phyloP scores from a whole-genome alignment of 2,797 vertebrate species.

The Sparus aurata region DNA sequence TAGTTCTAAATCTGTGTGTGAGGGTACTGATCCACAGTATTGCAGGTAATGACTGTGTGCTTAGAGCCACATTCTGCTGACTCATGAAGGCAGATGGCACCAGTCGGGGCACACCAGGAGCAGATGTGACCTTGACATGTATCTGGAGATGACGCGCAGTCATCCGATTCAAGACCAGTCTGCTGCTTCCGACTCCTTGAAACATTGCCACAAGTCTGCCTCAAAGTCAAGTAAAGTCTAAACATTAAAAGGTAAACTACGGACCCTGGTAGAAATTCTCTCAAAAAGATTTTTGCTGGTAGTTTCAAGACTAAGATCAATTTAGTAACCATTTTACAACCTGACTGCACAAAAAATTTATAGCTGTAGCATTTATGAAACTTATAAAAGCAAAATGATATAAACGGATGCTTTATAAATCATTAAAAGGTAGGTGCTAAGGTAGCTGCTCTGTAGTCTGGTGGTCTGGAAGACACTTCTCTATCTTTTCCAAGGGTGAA shows the following conservation, averaged over 20 bases:
- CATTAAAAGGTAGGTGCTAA: too few relatives aligned
- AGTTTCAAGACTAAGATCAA: too few relatives aligned
- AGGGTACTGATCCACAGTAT: not conserved
- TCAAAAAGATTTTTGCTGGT: not conserved
- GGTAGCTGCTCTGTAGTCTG: too few relatives aligned
- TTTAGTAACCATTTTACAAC: too few relatives aligned
- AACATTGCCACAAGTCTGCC: conserved; percentile 17
- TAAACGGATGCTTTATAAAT: too few relatives aligned
- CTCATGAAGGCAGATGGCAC: conserved; percentile 76
- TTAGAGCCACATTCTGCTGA: conserved; percentile 63
- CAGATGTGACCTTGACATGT: conserved; percentile 76
- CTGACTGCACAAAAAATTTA: too few relatives aligned
- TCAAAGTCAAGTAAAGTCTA: not conserved
- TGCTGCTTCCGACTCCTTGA: conserved; percentile 41
- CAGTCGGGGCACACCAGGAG: conserved; percentile 60
- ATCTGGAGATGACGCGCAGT: conserved; percentile 47
- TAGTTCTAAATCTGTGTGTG: conserved; percentile 34
- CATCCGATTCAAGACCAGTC: conserved; percentile 53
- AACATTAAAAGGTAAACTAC: not conserved
- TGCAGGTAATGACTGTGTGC: conserved; percentile 47
- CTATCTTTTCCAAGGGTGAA: too few relatives aligned
- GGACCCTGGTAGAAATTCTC: not conserved
- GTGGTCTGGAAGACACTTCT: too few relatives aligned
- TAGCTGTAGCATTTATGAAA: too few relatives aligned
- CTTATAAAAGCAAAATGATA: too few relatives aligned